A percentile compares a stretch with the other conserved stretches of the same genome.
phyloP scores from a whole-genome alignment of 2,113 vertebrate species.

The Grus americana region DNA sequence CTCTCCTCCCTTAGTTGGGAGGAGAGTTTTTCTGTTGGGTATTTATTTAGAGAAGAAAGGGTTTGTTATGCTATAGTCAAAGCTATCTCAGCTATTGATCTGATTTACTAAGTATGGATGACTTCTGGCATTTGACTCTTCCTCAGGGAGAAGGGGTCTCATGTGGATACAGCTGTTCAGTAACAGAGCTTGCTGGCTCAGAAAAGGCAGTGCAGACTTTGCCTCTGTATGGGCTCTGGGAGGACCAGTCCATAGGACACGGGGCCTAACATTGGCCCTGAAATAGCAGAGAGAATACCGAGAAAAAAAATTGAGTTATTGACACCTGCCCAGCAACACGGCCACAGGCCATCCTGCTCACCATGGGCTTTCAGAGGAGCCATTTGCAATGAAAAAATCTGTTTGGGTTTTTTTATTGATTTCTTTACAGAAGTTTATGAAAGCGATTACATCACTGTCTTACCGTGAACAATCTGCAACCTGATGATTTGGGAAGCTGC shows the following conservation, averaged over 20 bases:
- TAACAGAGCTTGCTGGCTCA: not conserved
- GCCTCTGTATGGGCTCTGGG: not conserved
- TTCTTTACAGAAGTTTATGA: constrained; percentile 6
- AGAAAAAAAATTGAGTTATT: not conserved
- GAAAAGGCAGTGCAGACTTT: not conserved
- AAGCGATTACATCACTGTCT: rapidly evolving
- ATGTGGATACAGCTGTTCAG: not conserved
- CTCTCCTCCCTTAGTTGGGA: not conserved
- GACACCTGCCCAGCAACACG: not conserved
- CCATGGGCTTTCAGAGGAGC: not conserved
- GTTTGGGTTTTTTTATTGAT: not conserved
- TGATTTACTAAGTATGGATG: not conserved
- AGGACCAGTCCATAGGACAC: not conserved
- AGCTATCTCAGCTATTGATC: not conserved
- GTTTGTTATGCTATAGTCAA: not conserved
- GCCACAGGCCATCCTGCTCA: not conserved
- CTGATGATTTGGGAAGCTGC: not conserved
- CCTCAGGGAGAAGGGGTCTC: not conserved
- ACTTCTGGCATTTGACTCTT: not conserved
- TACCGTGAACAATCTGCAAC: not conserved
- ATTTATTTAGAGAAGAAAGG: not conserved
- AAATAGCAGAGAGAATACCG: not conserved
- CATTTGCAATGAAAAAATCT: not conserved
- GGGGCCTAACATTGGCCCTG: rapidly evolving
- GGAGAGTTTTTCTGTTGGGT: not conserved